Base-by-base conservation (phyloP, 64 coral and sea anemone genomes). In the Pocillopora verrucosa region DNA sequence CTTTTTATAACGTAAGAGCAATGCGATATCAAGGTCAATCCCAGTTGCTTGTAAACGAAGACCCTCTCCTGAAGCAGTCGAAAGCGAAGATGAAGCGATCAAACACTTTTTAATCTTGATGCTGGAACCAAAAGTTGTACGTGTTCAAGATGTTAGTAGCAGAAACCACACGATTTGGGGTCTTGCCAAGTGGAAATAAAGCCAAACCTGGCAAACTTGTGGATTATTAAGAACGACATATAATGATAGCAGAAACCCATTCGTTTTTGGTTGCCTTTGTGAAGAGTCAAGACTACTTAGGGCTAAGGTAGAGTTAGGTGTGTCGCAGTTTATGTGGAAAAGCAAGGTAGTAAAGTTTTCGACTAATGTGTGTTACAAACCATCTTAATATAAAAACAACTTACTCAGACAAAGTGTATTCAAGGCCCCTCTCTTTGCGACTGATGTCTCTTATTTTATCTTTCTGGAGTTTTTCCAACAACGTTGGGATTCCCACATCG, bases 381-480 rank as follows among this genome's bases (percentile, higher is more conserved):
- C 41, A 51, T 51, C 7, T 51, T 51, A 51, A 51, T 3, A 51
- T 51, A 51, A 58, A 10, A 22, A 45, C 17, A 11, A 83, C 80
- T 83, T 67, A 83, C 80, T 68, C n/a, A 17, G 34, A 83, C 13
- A 62, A 7, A 9, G 5, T 45, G 80, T 67, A 83, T 41, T 22
- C 9, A 12, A 68, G 16, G 34, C 17, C n/a, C 35, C 62, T 36
- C 37, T 13, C 14, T 83, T 34, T 11, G 37, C 63, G 59, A 12
- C 61, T 67, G 11, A 83, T 67, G 80, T 83, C 80, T 12, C 67
- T 83, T 9, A 83, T 20, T 9, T 67, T 17, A 34, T 81, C 79
- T 22, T 16, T 45, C 30, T 36, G 38, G 9, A 83, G 61, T 36
- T 36, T 83, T 19, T 45, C 5, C 37, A 83, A 22, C 34, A 83